These are phyloP conservation scores for Lytechinus variegatus DNA, from an alignment of 35 echinoderm and acorn worm genomes.

Conservation along the genomic window DNA sequence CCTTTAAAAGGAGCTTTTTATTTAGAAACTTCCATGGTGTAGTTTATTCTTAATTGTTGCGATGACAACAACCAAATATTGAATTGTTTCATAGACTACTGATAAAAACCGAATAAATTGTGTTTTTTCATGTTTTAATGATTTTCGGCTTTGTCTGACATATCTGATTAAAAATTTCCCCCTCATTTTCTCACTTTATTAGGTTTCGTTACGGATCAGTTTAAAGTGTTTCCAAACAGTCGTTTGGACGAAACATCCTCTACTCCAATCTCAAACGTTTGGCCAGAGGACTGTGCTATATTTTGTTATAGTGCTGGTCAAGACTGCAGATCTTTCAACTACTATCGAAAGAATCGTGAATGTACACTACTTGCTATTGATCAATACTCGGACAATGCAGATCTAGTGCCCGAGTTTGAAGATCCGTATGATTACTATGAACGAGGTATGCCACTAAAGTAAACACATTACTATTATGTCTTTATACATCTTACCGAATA, in stretches of 20 bases:
- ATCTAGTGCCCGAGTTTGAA: constrained; percentile 43
- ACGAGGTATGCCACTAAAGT: constrained; percentile 58
- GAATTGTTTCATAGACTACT: too few species aligned
- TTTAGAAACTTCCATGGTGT: too few species aligned
- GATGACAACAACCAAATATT: too few species aligned
- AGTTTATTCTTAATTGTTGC: too few species aligned
- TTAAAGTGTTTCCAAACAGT: background rate
- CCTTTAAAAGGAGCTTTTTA: too few species aligned
- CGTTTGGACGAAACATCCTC: background rate
- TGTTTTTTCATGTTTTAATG: too few species aligned
- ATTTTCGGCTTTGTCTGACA: too few species aligned
- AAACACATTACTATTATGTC: background rate
- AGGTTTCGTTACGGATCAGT: background rate
- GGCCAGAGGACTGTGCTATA: constrained; percentile 81
- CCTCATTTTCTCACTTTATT: too few species aligned
- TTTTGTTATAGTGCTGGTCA: constrained; percentile 55
- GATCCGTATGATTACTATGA: constrained; percentile 78
- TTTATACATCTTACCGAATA: too few species aligned
- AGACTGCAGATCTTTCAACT: constrained; percentile 79
- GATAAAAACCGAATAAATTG: too few species aligned
- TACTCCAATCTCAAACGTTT: constrained; percentile 23
- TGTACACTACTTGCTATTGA: constrained; percentile 64
- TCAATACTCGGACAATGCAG: constrained; percentile 26
- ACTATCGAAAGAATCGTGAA: constrained; percentile 58
- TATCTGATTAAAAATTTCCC: too few species aligned